These are phyloP conservation scores for Pitta sordida DNA, from an alignment of 2,113 vertebrate species.

Conservation along the genomic window DNA sequence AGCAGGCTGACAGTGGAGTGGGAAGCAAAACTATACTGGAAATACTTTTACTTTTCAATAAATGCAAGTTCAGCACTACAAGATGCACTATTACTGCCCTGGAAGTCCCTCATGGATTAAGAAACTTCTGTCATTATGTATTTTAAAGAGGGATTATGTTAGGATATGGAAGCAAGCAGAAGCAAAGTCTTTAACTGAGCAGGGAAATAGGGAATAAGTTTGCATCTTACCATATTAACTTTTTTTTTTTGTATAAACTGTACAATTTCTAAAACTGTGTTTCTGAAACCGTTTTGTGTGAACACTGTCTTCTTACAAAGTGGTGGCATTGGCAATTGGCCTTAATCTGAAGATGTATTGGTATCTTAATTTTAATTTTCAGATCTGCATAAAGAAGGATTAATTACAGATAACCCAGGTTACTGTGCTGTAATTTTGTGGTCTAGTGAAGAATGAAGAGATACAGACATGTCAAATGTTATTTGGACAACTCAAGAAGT, in stretches of 20 bases:
- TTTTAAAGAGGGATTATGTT: not conserved
- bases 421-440: not conserved
- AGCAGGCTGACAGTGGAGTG: not conserved
- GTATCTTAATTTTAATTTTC: not conserved
- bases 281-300: not conserved
- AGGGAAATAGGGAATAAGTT: not conserved
- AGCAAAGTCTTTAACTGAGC: not conserved
- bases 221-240: not conserved
- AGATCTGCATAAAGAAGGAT: not conserved
- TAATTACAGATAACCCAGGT: not conserved
- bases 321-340: not conserved
- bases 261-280: not conserved
- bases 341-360: not conserved
- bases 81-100: not conserved
- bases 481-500: not conserved
- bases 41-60: not conserved
- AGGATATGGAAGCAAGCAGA: not conserved
- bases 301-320: not conserved
- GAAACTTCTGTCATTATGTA: not conserved
- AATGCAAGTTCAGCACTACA: not conserved
- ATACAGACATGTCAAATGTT: not conserved
- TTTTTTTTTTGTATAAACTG: not conserved
- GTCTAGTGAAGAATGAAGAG: not conserved
- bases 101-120: not conserved
- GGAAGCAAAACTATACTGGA: not conserved